These are phyloP conservation scores for Tachycineta bicolor DNA, from an alignment of 2,113 vertebrate species.

Conservation along the genomic window DNA sequence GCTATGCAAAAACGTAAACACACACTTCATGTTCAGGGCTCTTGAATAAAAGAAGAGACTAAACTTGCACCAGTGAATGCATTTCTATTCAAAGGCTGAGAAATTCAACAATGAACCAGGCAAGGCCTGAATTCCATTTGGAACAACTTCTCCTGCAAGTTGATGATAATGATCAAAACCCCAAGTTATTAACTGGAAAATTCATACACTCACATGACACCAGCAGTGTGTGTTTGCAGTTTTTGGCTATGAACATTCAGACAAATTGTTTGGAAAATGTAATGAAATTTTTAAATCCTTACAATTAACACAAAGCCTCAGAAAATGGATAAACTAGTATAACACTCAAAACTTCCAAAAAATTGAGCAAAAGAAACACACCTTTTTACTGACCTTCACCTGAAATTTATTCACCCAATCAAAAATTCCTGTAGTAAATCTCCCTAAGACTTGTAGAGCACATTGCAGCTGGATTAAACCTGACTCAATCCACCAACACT, in stretches of 20 bases:
- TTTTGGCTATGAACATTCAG: neutral
- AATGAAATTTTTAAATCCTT: neutral
- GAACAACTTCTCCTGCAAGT: rapidly evolving
- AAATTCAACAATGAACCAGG: neutral
- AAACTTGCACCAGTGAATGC: neutral
- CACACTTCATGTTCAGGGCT: neutral
- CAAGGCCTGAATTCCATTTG: neutral
- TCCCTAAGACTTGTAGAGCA: neutral
- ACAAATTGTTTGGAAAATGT: neutral
- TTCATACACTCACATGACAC: neutral
- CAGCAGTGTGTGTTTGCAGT: neutral
- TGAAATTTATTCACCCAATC: neutral
- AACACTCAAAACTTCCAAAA: neutral
- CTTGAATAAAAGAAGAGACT: neutral
- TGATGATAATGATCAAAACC: rapidly evolving
- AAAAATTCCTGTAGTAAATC: neutral
- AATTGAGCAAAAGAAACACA: neutral
- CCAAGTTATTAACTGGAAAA: neutral
- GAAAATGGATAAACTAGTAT: rapidly evolving
- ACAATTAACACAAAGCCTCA: neutral
- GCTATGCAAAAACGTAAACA: neutral
- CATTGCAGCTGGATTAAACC: neutral
- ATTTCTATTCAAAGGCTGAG: neutral
- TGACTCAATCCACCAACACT: neutral
- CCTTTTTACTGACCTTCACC: neutral